Evolutionary conservation across 2,113 vertebrate genomes (phyloP).

Genomic region (Paradisaea rubra): DNA sequence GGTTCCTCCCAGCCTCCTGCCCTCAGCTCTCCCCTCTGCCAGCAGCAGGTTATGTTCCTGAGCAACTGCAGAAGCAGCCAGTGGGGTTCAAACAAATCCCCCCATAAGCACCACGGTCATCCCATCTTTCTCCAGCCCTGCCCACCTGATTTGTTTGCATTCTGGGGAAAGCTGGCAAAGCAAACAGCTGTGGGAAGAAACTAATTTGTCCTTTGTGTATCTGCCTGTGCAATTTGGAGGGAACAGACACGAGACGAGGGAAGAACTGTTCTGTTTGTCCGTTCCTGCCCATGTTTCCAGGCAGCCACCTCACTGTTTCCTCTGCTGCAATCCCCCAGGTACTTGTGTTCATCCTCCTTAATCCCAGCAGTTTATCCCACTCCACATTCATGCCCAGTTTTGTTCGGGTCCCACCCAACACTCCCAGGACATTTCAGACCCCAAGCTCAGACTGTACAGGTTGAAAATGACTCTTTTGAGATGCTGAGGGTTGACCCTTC

Average conservation of each 20-base stretch:
- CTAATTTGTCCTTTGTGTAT: background rate
- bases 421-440: background rate
- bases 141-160: background rate
- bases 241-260: background rate
- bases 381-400: background rate
- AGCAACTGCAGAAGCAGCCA: background rate
- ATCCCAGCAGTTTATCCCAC: background rate
- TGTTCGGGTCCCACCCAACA: background rate
- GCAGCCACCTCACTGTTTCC: background rate
- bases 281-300: background rate
- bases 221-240: background rate
- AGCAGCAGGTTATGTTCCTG: background rate
- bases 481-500: background rate
- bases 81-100: background rate
- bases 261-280: background rate
- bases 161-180: background rate
- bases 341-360: no score
- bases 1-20: background rate
- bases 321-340: background rate
- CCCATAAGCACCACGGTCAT: fast-evolving
- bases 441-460: background rate
- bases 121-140: background rate
- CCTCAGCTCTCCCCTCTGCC: background rate
- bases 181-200: background rate
- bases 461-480: background rate